These are phyloP conservation scores for Apeira syringaria DNA, from an alignment of 2,888 invertebrate genomes.

Conservation along the genomic window DNA sequence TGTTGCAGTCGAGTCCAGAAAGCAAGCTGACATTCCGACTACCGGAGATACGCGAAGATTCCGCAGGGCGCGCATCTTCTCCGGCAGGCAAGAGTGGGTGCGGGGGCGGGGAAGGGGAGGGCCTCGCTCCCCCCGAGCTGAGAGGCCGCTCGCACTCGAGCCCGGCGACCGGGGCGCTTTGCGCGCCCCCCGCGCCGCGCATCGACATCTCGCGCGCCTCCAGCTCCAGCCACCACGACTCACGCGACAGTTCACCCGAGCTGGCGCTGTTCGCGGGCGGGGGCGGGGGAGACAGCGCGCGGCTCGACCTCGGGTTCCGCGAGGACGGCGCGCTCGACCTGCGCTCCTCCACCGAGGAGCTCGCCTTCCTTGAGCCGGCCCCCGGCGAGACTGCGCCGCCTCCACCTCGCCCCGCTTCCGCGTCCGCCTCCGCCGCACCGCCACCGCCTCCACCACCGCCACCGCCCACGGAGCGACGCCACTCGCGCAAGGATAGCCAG, in stretches of 20 bases:
- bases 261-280: slow-evolving; percentile 88
- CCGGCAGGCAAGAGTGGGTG: slow-evolving; percentile 30
- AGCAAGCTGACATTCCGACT: slow-evolving; percentile 80
- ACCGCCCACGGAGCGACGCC: slow-evolving; percentile 69
- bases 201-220: slow-evolving; percentile 96
- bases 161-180: slow-evolving; percentile 56
- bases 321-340: slow-evolving; percentile 93
- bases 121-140: slow-evolving; percentile 52
- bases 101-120: slow-evolving; percentile 30
- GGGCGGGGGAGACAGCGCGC: slow-evolving; percentile 30
- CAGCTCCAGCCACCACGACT: slow-evolving; percentile 94
- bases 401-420: slow-evolving; percentile 40
- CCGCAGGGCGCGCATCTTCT: slow-evolving; percentile 29
- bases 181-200: slow-evolving; percentile 90
- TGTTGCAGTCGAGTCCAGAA: slow-evolving; percentile 83
- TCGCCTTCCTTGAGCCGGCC: slow-evolving; percentile 89
- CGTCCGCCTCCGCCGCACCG: slow-evolving; percentile 35
- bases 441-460: slow-evolving; percentile 51
- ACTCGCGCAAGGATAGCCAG: slow-evolving; percentile 88
- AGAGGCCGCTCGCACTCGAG: slow-evolving; percentile 73
- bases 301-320: slow-evolving; percentile 82
- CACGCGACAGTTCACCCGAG: slow-evolving; percentile 93
- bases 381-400: slow-evolving; percentile 50
- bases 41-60: slow-evolving; percentile 75
- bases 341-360: slow-evolving; percentile 94